Evolutionary conservation across 2,113 vertebrate genomes (phyloP).

Genomic region (Brachyistius frenatus): DNA sequence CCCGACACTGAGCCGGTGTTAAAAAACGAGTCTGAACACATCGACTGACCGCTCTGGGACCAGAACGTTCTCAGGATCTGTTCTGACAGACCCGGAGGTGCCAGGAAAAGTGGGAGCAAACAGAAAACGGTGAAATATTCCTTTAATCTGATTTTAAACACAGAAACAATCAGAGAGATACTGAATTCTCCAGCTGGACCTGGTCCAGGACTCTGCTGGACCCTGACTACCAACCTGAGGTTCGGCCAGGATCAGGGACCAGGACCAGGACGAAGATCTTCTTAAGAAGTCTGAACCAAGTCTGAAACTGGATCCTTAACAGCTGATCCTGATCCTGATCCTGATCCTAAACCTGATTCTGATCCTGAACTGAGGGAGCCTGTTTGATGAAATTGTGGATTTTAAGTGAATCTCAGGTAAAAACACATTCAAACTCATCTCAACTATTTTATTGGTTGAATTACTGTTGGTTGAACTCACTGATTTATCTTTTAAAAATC

Average conservation of each 20-base stretch:
- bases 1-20: neutral
- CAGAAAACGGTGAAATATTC: neutral
- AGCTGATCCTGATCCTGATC: neutral
- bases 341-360: neutral
- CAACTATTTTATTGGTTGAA: too few species aligned
- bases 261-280: neutral
- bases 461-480: too few species aligned
- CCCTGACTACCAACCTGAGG: neutral
- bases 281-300: neutral
- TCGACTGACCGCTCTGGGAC: neutral
- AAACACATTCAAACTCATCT: too few species aligned
- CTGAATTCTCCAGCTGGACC: neutral
- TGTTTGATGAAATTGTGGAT: too few species aligned
- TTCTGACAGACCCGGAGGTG: neutral
- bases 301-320: neutral
- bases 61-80: neutral
- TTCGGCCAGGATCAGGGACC: neutral
- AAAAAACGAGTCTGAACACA: neutral
- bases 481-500: too few species aligned
- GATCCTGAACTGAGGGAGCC: too few species aligned
- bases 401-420: too few species aligned
- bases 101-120: neutral
- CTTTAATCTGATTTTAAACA: neutral
- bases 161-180: too few species aligned
- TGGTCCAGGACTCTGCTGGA: slow-evolving; percentile 1